Conservation (phyloP, 2,888 invertebrate genomes). For the Synanthedon tipuliformis region DNA sequence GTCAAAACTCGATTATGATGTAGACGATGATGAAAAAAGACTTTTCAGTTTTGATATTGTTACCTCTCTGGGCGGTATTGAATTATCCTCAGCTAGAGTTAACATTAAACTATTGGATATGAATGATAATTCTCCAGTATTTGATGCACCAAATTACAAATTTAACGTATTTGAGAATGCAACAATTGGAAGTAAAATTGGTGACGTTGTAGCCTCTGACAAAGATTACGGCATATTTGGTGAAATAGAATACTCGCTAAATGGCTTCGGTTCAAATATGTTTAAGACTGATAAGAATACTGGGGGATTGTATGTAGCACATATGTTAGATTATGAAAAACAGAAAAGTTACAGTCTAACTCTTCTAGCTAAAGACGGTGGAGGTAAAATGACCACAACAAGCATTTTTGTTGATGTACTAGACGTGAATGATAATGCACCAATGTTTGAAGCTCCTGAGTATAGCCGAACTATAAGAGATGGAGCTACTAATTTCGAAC, state of each 20-base stretch:
- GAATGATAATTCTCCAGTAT: slow-evolving; percentile 83
- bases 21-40: slow-evolving; percentile 68
- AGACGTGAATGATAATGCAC: slow-evolving; percentile 83
- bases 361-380: slow-evolving; percentile 84
- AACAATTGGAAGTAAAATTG: slow-evolving; percentile 71
- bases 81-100: slow-evolving; percentile 72
- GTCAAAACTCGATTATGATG: slow-evolving; percentile 77
- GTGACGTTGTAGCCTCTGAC: slow-evolving; percentile 76
- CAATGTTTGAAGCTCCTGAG: slow-evolving; percentile 76
- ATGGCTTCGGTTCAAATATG: slow-evolving; percentile 83
- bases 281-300: slow-evolving; percentile 75
- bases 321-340: slow-evolving; percentile 80
- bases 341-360: slow-evolving; percentile 85
- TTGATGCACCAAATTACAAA: slow-evolving; percentile 73
- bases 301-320: slow-evolving; percentile 77
- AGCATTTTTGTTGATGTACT: slow-evolving; percentile 78
- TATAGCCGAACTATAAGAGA: slow-evolving; percentile 83
- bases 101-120: slow-evolving; percentile 78
- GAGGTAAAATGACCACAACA: slow-evolving; percentile 77
- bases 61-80: slow-evolving; percentile 64
- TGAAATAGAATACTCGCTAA: slow-evolving; percentile 76
- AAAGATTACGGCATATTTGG: slow-evolving; percentile 80
- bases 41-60: slow-evolving; percentile 77
- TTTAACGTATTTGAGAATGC: slow-evolving; percentile 77
- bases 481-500: slow-evolving; percentile 80